Evolutionary conservation across 92 coral and sea anemone genomes (phyloP), one percentile per base, ranked within the genome.

Genomic region (Umimayanthus chanpuru): DNA sequence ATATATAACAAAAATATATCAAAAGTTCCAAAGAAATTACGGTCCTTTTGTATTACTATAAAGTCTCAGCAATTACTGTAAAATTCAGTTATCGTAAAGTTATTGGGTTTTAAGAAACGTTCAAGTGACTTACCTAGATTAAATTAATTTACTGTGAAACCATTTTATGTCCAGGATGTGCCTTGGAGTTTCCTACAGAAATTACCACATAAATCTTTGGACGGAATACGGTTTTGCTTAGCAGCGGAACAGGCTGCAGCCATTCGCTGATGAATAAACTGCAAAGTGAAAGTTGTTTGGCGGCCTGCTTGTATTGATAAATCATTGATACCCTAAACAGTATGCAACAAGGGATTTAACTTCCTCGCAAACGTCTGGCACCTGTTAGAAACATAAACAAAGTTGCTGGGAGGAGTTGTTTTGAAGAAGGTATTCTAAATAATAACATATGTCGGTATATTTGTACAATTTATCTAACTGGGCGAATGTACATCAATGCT

Each of bases 301-400:
- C 49, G 85, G 85, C 76, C 49, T 76, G 85, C 61, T 81, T 81
- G 75, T 40, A n/a, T 74, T n/a, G 25, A 39, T 81, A 65, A 81
- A 81, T 81, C 76, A 81, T 81, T 81, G 26, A 81, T 81, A 26
- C 18, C 73, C 55, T 2, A 81, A 50, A 61, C 85, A 81, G 49
- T 81, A 65, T n/a, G 55, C 75, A n/a, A 81, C 32, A 61, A 81
- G 73, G 29, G 72, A 64, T 36, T 81, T 39, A 81, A 43, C 25
- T 67, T 65, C 73, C 55, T 26, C 58, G 30, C 53, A 58, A 40
- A 20, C 16, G 18, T 64, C 14, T 3, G 58, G 75, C 73, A 81
- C 85, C 85, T 81, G 85, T 65, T 26, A 16, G 4, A 81, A 81
- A 61, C 85, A 81, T 40, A 81, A 81, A 81, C 85, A 81, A 81